Evolutionary conservation across 1,140 invertebrate genomes (phyloP).

Genomic region (Lysiphlebus fabarum): DNA sequence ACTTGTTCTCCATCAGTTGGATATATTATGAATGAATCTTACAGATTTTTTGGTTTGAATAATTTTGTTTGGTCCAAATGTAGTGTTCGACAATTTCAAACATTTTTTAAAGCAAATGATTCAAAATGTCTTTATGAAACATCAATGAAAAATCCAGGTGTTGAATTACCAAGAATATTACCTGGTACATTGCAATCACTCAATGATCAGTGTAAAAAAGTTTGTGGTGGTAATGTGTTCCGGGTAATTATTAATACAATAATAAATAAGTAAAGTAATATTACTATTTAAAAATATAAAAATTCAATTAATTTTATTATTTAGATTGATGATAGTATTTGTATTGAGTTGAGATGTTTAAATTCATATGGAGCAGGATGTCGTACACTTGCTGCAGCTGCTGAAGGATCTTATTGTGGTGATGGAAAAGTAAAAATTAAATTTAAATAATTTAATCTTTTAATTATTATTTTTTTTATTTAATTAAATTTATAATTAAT

Average conservation of each 20-base stretch:
- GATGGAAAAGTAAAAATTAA: conserved; percentile 69
- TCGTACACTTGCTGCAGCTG: conserved; percentile 82
- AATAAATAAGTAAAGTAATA: too few relatives aligned
- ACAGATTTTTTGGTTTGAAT: conserved; percentile 23
- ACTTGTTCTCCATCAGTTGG: conserved; percentile 13
- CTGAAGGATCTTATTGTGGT: conserved; percentile 87
- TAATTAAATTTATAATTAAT: conserved; percentile 20
- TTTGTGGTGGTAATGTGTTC: conserved; percentile 77
- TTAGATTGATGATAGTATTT: conserved; percentile 32
- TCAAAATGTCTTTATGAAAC: conserved; percentile 83
- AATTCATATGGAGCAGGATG: conserved; percentile 60
- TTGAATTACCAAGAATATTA: conserved; percentile 66
- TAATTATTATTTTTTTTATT: conserved; percentile 7
- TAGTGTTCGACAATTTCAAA: conserved; percentile 17
- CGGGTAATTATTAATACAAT: conserved; percentile 53
- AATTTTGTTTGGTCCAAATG: conserved; percentile 40
- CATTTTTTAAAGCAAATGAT: conserved; percentile 21
- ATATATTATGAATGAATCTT: not conserved
- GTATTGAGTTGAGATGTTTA: conserved; percentile 31
- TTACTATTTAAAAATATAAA: not conserved
- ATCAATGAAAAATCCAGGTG: conserved; percentile 76
- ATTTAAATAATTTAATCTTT: conserved; percentile 4
- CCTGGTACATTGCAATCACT: conserved; percentile 80
- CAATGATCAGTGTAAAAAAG: conserved; percentile 84
- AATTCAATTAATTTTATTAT: conserved; percentile 8